A percentile compares a stretch with the other conserved stretches of the same genome.
These are phyloP conservation scores for Fissipunctia ypsillon DNA, from an alignment of 2,888 invertebrate species.

Conservation along the genomic window DNA sequence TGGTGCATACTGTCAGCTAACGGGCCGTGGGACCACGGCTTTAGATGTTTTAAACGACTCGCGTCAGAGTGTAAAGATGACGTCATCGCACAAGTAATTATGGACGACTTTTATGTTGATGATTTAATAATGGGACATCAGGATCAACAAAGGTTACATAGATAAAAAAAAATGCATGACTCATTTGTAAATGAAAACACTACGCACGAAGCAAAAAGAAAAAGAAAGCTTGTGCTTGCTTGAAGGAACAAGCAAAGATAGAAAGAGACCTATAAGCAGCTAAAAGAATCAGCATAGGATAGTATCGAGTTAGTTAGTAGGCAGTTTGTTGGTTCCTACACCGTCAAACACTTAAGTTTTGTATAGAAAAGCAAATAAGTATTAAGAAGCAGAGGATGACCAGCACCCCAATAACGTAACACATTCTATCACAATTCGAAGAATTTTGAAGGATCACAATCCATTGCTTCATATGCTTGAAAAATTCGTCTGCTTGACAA, in stretches of 20 bases:
- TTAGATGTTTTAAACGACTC: too few relatives aligned
- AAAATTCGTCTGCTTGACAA: background rate
- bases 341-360: background rate
- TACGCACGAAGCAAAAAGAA: background rate
- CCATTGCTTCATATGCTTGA: background rate
- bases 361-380: background rate
- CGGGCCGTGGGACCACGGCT: too few relatives aligned
- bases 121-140: too few relatives aligned
- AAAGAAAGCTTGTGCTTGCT: too few relatives aligned
- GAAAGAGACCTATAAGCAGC: background rate
- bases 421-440: background rate
- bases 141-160: too few relatives aligned
- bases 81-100: too few relatives aligned
- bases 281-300: background rate
- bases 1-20: too few relatives aligned
- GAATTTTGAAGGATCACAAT: background rate
- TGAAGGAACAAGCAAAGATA: background rate
- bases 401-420: background rate
- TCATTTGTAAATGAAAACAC: background rate
- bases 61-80: too few relatives aligned
- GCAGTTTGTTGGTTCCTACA: background rate
- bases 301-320: background rate
- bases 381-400: background rate
- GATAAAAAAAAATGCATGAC: background rate
- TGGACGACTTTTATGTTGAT: too few relatives aligned